Evolutionary conservation across 2,888 invertebrate species (phyloP).

Genomic region (Cephonodes hylas): DNA sequence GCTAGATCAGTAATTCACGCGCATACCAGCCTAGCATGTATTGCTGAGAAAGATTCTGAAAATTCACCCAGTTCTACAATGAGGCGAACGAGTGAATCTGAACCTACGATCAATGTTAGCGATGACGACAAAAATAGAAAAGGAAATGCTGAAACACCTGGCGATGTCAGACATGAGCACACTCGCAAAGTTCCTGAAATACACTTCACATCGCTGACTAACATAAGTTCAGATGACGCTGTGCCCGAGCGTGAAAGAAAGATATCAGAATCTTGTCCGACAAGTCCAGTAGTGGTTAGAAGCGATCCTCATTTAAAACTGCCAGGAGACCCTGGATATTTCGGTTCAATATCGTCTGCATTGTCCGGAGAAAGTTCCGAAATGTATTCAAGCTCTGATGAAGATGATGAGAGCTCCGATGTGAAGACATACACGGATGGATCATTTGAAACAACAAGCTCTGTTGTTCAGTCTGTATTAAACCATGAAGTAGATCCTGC

Average conservation of each 20-base stretch:
- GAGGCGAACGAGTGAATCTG: conserved; percentile 67
- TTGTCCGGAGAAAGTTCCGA: conserved; percentile 73
- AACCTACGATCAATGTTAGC: conserved; percentile 52
- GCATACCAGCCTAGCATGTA: conserved; percentile 80
- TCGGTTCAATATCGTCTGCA: conserved; percentile 68
- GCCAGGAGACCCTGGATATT: conserved; percentile 61
- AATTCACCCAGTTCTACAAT: conserved; percentile 64
- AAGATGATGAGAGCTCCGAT: conserved; percentile 73
- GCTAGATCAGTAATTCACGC: conserved; percentile 84
- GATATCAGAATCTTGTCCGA: conserved; percentile 72
- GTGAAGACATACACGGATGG: conserved; percentile 69
- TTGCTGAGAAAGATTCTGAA: conserved; percentile 79
- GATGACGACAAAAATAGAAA: conserved; percentile 48
- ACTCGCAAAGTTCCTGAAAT: conserved; percentile 52
- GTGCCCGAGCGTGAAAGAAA: conserved; percentile 44
- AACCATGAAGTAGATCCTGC: conserved; percentile 55
- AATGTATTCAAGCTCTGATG: conserved; percentile 67
- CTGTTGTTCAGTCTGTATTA: conserved; percentile 79
- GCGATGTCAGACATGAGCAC: conserved; percentile 27
- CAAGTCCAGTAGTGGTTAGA: conserved; percentile 61
- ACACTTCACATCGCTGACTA: conserved; percentile 62
- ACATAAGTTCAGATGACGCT: conserved; percentile 49
- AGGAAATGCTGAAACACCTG: conserved; percentile 20
- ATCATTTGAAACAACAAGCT: conserved; percentile 79
- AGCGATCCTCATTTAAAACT: conserved; percentile 61